Evolutionary conservation across 2,888 invertebrate genomes (phyloP), one percentile per base, ranked within the genome.

Genomic region (Brachyptera risi): DNA sequence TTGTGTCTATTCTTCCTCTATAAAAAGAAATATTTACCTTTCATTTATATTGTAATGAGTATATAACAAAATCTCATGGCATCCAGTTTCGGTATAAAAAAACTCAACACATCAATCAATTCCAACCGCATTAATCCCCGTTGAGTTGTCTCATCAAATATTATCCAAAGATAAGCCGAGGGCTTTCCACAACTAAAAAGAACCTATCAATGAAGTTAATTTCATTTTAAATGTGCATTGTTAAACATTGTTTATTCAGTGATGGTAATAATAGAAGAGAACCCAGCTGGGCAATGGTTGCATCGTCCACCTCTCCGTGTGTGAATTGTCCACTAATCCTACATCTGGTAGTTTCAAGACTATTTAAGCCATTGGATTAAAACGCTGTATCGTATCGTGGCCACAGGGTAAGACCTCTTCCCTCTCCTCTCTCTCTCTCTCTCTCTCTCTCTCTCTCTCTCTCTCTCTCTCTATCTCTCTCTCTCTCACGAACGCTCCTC

Each of bases 281-380:
- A 31, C 7, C 31, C 24, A 23, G 47, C 47, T 23, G n/a, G n/a
- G 24, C 47, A 47, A 47, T 24, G n/a, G n/a, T n/a, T n/a, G 3
- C 21, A 15, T n/a, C 44, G 44, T 21, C 19, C 44, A 11, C 40
- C 47, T 24, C 11, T 47, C 5, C 19, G 44, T 44, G 47, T 47
- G 47, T 47, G 47, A 47, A 47, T 47, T 47, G 23, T 47, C n/a
- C 24, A 19, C 5, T 47, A 47, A 47, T 47, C 47, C 47, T 21
- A 24, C 47, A 47, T 47, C 47, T 47, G 47, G 31, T 31, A 31
- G 5, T 7, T 31, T 5, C 31, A 7, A 31, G 31, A 7, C 31
- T 31, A 31, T 31, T 31, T 31, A 31, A 31, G 31, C 31, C 31
- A 31, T 31, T 31, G 5, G 31, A 11, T 7, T 31, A 7, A 31